Conservation (phyloP, 53 echinoderm and acorn worm species). For the Mesocentrotus franciscanus region DNA sequence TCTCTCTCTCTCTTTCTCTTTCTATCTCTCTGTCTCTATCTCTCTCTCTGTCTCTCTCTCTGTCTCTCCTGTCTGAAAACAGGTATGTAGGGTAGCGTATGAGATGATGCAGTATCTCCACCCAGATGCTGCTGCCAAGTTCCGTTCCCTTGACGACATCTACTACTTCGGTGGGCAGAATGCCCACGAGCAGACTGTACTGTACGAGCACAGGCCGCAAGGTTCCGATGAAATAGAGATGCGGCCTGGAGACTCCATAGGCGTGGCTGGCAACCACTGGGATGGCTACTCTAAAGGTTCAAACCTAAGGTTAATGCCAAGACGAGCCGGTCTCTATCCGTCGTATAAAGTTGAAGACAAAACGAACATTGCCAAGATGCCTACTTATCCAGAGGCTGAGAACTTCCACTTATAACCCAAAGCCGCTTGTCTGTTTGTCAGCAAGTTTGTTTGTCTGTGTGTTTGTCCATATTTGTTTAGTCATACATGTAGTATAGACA, state of each 20-base stretch:
- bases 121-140: constrained; percentile 79
- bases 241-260: constrained; percentile 80
- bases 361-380: constrained; percentile 85
- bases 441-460: not conserved
- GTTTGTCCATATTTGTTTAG: not conserved
- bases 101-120: constrained; percentile 94
- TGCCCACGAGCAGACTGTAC: constrained; percentile 79
- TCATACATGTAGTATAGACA: not conserved
- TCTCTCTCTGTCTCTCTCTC: not conserved
- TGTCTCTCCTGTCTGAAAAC: constrained; percentile 2
- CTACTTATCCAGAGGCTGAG: constrained; percentile 81
- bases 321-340: constrained; percentile 83
- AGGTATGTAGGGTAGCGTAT: constrained; percentile 97
- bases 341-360: constrained; percentile 94
- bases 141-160: constrained; percentile 95
- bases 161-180: constrained; percentile 98
- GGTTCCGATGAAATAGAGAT: constrained; percentile 78
- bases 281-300: constrained; percentile 93
- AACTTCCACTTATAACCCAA: constrained; percentile 69
- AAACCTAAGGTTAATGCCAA: constrained; percentile 70
- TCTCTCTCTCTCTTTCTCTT: too few relatives aligned
- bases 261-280: constrained; percentile 97
- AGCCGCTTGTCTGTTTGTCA: not conserved
- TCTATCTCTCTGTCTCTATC: too few relatives aligned
- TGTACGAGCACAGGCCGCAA: constrained; percentile 84